phyloP scores from a whole-genome alignment of 2,797 vertebrate species.

The Zenarchopterus dispar region DNA sequence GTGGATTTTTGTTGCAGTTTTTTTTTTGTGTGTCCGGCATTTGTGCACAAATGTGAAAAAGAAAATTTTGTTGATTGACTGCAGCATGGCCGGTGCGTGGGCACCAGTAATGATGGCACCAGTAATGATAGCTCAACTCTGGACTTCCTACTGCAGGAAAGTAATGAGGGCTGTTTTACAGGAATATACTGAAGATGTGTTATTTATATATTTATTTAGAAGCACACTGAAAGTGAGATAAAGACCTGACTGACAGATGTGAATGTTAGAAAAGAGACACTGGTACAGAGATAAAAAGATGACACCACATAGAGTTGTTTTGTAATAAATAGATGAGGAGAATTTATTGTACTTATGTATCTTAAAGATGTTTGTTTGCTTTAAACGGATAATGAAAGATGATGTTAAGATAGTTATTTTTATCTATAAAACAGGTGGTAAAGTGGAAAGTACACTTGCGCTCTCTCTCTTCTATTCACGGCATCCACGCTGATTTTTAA shows the following conservation, averaged over 20 bases:
- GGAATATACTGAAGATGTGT: constrained; percentile 12
- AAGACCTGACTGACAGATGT: constrained; percentile 1
- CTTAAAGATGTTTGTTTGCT: no score
- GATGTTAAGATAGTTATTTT: no score
- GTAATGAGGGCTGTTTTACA: constrained; percentile 17
- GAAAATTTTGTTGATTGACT: constrained; percentile 14
- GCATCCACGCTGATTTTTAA: constrained; percentile 26
- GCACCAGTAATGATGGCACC: constrained; percentile 16
- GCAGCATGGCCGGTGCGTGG: constrained; percentile 14
- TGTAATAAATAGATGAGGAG: no score
- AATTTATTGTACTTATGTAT: no score
- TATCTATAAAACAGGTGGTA: no score
- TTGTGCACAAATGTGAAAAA: constrained; percentile 13
- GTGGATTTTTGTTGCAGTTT: constrained; percentile 1
- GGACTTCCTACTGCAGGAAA: constrained; percentile 55
- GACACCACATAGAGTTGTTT: no score
- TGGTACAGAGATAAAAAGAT: no score
- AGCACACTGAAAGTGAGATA: not conserved
- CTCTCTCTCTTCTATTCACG: no score
- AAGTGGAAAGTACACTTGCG: no score
- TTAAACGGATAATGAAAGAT: no score
- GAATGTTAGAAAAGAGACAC: not conserved
- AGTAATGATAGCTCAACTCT: constrained; percentile 34
- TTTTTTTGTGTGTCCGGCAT: not conserved
- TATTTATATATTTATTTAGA: constrained; percentile 13